Evolutionary conservation across 1,140 invertebrate genomes (phyloP), one percentile per base, ranked within the genome.

Genomic region (Trichogramma pretiosum): DNA sequence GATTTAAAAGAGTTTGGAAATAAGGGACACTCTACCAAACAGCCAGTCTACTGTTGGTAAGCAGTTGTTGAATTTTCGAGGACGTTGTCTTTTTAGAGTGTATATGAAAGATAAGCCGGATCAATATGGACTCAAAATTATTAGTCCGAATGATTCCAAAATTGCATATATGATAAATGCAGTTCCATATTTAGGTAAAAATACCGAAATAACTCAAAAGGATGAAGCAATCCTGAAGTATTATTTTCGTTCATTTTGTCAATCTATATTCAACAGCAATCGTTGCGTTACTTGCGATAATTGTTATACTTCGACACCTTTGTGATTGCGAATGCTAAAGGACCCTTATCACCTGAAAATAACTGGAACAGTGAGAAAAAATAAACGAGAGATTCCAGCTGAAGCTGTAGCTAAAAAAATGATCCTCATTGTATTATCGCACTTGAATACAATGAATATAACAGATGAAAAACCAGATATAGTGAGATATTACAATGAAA

Each of bases 261-360:
- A 53, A 48, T 40, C 48, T 11, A 52, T 67, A 22, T 51, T 64
- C 45, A 58, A 59, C 2, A 53, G 54, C 10, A 62, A 68, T 34
- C 46, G 61, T 10, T 67, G 70, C 36, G 45, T 73, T 0, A 74
- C 63, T 5, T 58, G 58, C 32, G 67, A 72, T 44, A 68, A 72
- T 33, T 72, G 63, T 61, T 71, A 67, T 53, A 68, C 65, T 4
- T 61, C 56, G 7, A 40, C 70, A 32, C 56, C 57, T 23, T 34
- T 67, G 33, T 50, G 56, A 5, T 42, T 50, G 46, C 16, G 47
- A 19, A 44, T 64, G 45, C 38, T 60, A 8, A 39, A 54, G 7
- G 28, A 59, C 8, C 62, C 62, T 19, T 56, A 64, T 21, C 57
- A 60, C 14, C 34, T 63, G 16, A 65, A 56, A 13, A 50, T 59